Evolutionary conservation across 2,113 vertebrate species (phyloP).

Genomic region (Brevimyrus niger): DNA sequence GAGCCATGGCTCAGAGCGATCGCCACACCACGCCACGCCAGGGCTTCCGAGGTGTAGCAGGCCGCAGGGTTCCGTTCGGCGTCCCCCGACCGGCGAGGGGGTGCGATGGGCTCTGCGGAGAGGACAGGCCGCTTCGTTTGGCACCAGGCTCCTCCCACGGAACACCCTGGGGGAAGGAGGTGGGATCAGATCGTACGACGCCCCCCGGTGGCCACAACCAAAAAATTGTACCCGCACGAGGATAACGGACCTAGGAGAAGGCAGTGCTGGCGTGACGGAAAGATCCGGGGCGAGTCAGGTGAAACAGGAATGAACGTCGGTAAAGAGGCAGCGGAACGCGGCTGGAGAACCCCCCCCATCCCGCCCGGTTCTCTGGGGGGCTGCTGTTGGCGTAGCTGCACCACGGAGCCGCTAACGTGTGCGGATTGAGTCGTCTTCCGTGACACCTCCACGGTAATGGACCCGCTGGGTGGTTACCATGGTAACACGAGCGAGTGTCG

Average conservation of each 20-base stretch:
- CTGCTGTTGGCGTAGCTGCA: constrained; percentile 20
- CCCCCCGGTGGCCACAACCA: constrained; percentile 34
- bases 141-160: constrained; percentile 36
- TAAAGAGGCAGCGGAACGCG: background rate
- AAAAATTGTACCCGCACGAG: constrained; percentile 45
- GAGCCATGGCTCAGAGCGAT: constrained; percentile 2
- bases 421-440: constrained; percentile 41
- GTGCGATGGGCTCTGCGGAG: background rate
- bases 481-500: constrained; percentile 41
- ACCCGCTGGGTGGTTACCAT: constrained; percentile 47
- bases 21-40: constrained; percentile 21
- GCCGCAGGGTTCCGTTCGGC: constrained; percentile 26
- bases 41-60: constrained; percentile 25
- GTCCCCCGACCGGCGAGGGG: constrained; percentile 10
- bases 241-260: constrained; percentile 30
- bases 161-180: constrained; percentile 23
- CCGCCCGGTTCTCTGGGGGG: background rate
- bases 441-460: constrained; percentile 40
- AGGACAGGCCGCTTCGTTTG: constrained; percentile 30
- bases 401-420: constrained; percentile 23
- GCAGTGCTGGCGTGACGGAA: background rate
- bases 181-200: constrained; percentile 35
- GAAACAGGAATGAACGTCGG: background rate
- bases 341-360: background rate
- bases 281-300: background rate